Percentiles rank a stretch among this genome's conserved stretches.
Conservation (phyloP, 2,888 invertebrate genomes). For the Orthosia cruda region DNA sequence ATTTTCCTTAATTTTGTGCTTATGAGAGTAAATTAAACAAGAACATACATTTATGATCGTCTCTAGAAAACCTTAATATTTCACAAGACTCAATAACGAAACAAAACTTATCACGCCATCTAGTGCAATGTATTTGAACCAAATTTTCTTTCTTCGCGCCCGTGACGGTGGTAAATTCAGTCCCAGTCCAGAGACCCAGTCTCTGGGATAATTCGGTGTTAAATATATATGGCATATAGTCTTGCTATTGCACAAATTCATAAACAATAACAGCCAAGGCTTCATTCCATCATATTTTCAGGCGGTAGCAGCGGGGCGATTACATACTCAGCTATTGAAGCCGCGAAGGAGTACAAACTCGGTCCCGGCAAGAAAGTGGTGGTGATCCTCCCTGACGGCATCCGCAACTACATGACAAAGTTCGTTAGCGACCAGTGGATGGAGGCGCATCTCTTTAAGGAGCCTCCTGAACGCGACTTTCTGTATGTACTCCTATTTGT, state of each 20-base stretch:
- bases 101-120: too few species aligned
- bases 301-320: constrained; percentile 98
- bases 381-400: constrained; percentile 96
- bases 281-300: constrained; percentile 70
- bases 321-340: constrained; percentile 93
- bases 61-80: too few species aligned
- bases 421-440: constrained; percentile 98
- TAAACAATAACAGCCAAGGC: neutral
- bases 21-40: too few species aligned
- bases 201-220: too few species aligned
- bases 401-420: constrained; percentile 99
- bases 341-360: constrained; percentile 93
- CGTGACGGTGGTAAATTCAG: too few species aligned
- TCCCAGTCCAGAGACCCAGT: too few species aligned
- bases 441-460: constrained; percentile 94
- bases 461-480: constrained; percentile 75
- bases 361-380: constrained; percentile 96
- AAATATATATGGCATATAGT: too few species aligned
- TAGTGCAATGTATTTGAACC: too few species aligned
- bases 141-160: too few species aligned
- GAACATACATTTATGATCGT: too few species aligned
- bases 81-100: too few species aligned
- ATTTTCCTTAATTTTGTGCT: too few species aligned
- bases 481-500: constrained; percentile 64
- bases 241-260: neutral